These are phyloP conservation scores for Bucorvus abyssinicus DNA, from an alignment of 2,797 vertebrate genomes.

Conservation along the genomic window DNA sequence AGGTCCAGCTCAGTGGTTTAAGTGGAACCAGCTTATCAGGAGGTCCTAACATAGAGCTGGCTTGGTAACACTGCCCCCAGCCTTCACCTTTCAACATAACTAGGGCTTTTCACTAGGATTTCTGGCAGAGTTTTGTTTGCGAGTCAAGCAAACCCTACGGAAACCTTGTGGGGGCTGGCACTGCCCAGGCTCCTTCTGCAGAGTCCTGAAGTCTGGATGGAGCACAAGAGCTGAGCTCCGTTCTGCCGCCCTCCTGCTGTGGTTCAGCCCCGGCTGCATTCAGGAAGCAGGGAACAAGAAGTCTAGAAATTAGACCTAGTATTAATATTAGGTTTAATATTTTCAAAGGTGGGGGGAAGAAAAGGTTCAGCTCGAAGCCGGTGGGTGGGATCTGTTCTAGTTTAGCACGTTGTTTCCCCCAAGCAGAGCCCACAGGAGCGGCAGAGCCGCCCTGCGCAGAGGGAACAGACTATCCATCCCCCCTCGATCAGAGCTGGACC, in stretches of 20 bases:
- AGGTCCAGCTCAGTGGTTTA: not conserved
- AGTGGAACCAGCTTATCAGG: not conserved
- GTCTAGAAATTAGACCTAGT: not conserved
- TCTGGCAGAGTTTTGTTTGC: not conserved
- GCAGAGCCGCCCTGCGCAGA: not conserved
- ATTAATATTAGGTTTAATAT: not conserved
- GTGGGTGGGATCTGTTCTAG: no score
- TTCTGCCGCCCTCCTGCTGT: not conserved
- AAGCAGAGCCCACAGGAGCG: not conserved
- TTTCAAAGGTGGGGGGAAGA: not conserved
- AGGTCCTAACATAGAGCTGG: not conserved
- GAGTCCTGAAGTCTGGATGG: not conserved
- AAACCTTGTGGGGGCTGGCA: not conserved
- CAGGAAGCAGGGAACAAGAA: not conserved
- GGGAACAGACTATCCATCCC: not conserved
- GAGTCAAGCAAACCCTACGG: not conserved
- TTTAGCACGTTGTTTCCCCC: fast-evolving
- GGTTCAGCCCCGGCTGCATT: fast-evolving
- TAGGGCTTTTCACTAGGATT: not conserved
- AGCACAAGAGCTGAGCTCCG: not conserved
- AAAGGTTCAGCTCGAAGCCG: not conserved
- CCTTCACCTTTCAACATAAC: not conserved
- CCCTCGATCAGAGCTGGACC: fast-evolving
- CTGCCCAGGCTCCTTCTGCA: no score
- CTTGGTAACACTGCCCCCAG: not conserved